Base-by-base conservation (phyloP, 2,888 invertebrate species). In the Erebia aethiops region DNA sequence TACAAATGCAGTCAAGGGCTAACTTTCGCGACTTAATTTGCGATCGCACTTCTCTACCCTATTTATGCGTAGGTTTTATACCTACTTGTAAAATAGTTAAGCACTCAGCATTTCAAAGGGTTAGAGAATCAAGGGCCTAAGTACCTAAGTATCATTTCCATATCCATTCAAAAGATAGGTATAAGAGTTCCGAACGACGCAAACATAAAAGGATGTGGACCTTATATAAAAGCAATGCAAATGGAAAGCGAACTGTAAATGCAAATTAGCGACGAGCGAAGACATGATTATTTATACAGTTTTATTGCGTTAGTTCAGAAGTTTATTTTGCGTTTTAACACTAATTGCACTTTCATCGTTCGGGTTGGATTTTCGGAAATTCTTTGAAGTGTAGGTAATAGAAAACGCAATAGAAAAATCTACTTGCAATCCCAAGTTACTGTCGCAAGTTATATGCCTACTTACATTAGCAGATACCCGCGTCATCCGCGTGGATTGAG, bases 211-310 rank as follows among this genome's bases (percentile, higher is more conserved):
- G 66, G 43, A 43, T 65, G 49, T 60, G 64, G 66, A 51, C 43
- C 60, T 70, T 73, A 54, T 3, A 46, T 58, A 69, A 68, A 65
- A 66, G 65, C 61, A 65, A 68, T 73, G 73, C 71, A 66, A 68
- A 71, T 58, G 62, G 49, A 61, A 26, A 51, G 65, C 56, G 35
- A 71, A 73, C 65, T 68, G 67, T 70, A 52, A 69, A 72, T 46
- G 65, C 65, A 43, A 43, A 66, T 66, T 43, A 66, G 18, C 43
- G 65, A 43, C 43, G 56, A 21, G 62, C 56, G 54, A 3, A 35
- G 26, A 51, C 62, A 26, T 9, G 14, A 18, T 64, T 54, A 54
- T 54, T 64, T 54, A 63, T 10, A 60, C 60, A 43, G 60, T 60
- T 60, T 41, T 60, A 60, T 60, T 60, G 60, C 41, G n/a, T 13